These are phyloP conservation scores for Sarcoramphus papa DNA, from an alignment of 2,797 vertebrate genomes.

Conservation along the genomic window DNA sequence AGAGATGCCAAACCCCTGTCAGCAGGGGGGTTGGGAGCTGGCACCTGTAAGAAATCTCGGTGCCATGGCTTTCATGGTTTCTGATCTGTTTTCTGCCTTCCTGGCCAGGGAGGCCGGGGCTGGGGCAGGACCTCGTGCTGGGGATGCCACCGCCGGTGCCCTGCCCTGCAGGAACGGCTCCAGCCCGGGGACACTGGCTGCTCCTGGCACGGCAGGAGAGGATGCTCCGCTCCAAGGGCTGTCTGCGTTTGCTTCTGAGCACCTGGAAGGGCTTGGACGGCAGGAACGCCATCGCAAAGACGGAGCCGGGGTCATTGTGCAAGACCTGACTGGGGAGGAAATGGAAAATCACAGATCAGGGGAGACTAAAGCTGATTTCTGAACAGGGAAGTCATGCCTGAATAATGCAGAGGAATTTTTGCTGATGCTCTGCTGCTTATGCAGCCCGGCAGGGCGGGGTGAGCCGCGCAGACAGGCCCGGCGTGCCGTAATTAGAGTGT, in stretches of 20 bases:
- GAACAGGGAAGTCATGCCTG: background rate
- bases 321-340: background rate
- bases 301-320: accelerated
- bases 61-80: accelerated
- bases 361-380: accelerated
- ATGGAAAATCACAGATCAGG: background rate
- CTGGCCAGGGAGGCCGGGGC: accelerated
- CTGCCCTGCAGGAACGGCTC: background rate
- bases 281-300: accelerated
- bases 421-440: background rate
- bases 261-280: accelerated
- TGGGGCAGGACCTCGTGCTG: background rate
- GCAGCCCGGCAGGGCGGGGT: background rate
- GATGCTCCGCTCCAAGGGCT: background rate
- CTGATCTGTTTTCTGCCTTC: background rate
- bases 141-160: background rate
- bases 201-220: accelerated
- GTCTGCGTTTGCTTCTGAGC: accelerated
- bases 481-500: background rate
- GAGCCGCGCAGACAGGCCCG: background rate
- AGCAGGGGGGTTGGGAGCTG: background rate
- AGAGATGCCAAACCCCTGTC: accelerated
- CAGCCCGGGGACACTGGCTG: accelerated
- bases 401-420: background rate
- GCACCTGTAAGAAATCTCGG: accelerated